Conservation (phyloP, 2,113 vertebrate species). For the Anthoscopus minutus region DNA sequence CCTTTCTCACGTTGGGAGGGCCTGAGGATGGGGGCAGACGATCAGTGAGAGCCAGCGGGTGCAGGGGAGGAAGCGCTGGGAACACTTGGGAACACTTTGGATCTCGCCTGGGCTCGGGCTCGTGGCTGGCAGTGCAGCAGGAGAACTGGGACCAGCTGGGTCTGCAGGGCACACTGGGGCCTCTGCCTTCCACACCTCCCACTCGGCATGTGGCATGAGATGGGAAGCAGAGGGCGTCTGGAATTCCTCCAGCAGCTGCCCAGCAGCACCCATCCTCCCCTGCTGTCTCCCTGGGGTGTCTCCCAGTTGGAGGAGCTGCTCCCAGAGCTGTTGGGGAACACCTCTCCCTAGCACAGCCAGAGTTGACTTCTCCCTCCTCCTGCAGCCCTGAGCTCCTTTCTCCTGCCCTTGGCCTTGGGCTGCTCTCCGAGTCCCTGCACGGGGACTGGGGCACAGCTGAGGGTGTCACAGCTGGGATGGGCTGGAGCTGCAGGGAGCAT, state of each 20-base stretch:
- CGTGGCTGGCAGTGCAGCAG: not conserved
- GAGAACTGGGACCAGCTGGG: accelerated
- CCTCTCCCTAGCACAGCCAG: not conserved
- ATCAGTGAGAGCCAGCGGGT: not conserved
- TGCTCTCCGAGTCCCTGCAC: not conserved
- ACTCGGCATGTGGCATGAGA: not conserved
- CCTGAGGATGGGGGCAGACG: not conserved
- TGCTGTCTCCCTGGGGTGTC: not conserved
- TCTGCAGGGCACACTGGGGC: not conserved
- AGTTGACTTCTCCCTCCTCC: not conserved
- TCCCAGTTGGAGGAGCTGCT: not conserved
- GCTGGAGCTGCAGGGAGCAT: not conserved
- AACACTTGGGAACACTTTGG: not conserved
- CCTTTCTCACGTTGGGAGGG: constrained; percentile 40
- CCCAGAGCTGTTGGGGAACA: not conserved
- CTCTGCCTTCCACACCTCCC: not conserved
- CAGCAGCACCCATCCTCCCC: not conserved
- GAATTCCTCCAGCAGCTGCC: not conserved
- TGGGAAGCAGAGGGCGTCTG: not conserved
- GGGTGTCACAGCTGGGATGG: not conserved
- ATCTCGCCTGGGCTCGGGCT: not conserved
- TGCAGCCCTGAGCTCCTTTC: not conserved
- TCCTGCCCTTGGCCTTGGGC: not conserved
- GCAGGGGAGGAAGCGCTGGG: not conserved
- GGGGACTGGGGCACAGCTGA: not conserved